Base-by-base conservation (phyloP, 2,113 vertebrate species). In the Narcine bancroftii region DNA sequence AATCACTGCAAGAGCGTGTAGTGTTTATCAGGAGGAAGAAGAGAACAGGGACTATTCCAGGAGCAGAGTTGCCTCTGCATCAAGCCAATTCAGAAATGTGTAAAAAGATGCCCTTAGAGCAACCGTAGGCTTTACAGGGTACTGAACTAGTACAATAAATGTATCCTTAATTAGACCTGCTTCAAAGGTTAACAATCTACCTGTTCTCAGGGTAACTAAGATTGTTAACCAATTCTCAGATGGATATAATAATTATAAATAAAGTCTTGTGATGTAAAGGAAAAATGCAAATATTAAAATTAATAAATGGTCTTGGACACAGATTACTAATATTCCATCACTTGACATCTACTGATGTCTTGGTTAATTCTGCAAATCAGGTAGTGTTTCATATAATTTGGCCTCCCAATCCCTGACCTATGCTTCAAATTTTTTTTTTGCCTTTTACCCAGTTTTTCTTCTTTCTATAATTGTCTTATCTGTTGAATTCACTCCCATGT, bases 11-110 rank as follows among this genome's bases (percentile, higher is more conserved):
- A 42, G 94, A 91, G 45, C 81, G 89, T 0, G 87, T 92, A 76
- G 66, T 92, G 72, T 0, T 89, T 69, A 36, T 92, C 92, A 15
- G 0, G 91, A 26, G 89, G 45, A 95, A 93, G 76, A 92, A 94
- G 92, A 93, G 94, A 56, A 71, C 3, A 0, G 92, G 92, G 65
- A 77, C 47, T 0, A 0, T 93, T 63, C 92, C 94, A 0, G 95
- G 93, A 0, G 85, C 36, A 92, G 94, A 95, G 33, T 50, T 95
- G 2, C 93, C 94, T 53, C 93, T 96, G 93, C 94, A 96, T 73
- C 47, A 0, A 10, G 92, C 93, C 92, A 96, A 96, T 92, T 95
- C 95, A 3, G 92, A 92, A 76, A 92, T 94, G 94, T 96, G 95
- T 93, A 95, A 47, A 36, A 83, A 93, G 92, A 75, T 96, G 92